Base-by-base conservation (phyloP, 2,113 vertebrate genomes). In the Brevimyrus niger region DNA sequence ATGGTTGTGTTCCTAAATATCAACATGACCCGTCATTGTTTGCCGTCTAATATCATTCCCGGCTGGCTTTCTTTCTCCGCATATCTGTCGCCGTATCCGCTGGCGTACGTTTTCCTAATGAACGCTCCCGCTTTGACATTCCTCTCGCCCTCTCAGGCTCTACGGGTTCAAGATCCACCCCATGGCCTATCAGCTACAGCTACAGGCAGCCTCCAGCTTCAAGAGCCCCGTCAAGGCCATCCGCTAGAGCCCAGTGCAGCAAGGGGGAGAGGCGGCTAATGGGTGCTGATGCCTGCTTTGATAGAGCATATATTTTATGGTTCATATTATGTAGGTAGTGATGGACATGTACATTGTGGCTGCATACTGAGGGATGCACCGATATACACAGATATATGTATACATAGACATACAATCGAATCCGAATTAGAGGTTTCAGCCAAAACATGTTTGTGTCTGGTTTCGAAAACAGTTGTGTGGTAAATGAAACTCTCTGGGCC, bases 121-220 rank as follows among this genome's bases (percentile, higher is more conserved):
- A 76, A 76, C 3, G 0, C 65, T 76, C 69, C 69, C 0, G 11
- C 69, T 38, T 65, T 80, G 35, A 42, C 73, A 0, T 19, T 8
- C 31, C 73, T 80, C 73, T 80, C 73, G 4, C 55, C 31, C 58
- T 8, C 87, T 87, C n/a, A 98, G 97, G 95, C 97, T 98, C 88
- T 98, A 98, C 53, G 97, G 97, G 51, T 98, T 98, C 93, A 98
- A 98, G 95, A 98, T 98, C 94, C 97, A 98, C 93, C 97, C 97
- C 13, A 98, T 98, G 97, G 97, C 97, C 9, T 98, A 98, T 94
- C 97, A 98, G 94, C 96, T 98, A 92, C 97, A 98, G 94, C 96
- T 98, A 91, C 97, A 98, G 93, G 97, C 97, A 11, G 97, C 97
- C 90, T 98, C 97, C 95, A 98, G 97, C 96, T 98, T 98, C 95